Conservation (phyloP, 2,113 vertebrate genomes). For the Limanda limanda region DNA sequence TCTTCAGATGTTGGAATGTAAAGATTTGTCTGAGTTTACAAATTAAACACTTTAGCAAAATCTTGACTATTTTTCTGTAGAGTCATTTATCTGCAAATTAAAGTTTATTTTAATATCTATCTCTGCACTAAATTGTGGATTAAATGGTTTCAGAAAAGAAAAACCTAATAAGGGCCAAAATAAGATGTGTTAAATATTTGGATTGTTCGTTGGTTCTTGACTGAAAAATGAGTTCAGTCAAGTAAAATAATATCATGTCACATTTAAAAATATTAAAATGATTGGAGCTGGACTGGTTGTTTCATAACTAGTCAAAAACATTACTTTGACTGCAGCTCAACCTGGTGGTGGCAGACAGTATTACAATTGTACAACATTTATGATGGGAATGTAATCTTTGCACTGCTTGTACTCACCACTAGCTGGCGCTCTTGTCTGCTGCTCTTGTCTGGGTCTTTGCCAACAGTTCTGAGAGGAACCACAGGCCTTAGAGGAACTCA, state of each 20-base stretch:
- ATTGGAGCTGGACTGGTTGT: background rate
- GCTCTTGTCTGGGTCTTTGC: background rate
- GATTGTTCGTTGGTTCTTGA: no score
- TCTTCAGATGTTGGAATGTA: background rate
- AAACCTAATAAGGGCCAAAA: background rate
- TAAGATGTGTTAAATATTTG: no score
- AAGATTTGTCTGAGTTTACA: background rate
- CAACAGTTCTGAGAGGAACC: conserved; percentile 23
- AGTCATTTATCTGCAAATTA: background rate
- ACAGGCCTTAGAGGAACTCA: conserved; percentile 10
- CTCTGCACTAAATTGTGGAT: background rate
- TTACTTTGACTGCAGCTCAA: background rate
- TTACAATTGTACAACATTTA: background rate
- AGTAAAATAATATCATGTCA: background rate
- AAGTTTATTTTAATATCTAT: background rate
- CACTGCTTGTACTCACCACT: background rate
- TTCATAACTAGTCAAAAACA: background rate
- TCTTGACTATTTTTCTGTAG: no score
- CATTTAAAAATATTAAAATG: background rate
- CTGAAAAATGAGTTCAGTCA: no score
- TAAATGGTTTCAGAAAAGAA: background rate
- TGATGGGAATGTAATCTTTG: background rate
- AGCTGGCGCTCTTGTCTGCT: background rate
- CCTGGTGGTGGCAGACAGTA: background rate
- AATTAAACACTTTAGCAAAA: background rate